These are phyloP conservation scores for Heterotis niloticus DNA, from an alignment of 2,113 vertebrate genomes.

Conservation along the genomic window DNA sequence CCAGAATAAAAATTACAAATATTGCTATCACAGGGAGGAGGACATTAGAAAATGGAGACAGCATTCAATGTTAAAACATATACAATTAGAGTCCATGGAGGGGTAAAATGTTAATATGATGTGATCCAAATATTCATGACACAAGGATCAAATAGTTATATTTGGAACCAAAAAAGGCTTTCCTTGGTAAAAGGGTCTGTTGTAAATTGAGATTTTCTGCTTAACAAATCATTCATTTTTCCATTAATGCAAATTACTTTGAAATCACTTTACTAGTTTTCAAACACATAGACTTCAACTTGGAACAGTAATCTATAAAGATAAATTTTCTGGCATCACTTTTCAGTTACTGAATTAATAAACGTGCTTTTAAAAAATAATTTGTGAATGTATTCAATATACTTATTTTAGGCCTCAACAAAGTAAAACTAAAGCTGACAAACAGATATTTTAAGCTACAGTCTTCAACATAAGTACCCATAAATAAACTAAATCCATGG, in stretches of 20 bases:
- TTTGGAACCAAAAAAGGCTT: background rate
- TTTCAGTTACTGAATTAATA: too few species aligned
- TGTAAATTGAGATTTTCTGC: too few species aligned
- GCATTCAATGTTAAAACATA: background rate
- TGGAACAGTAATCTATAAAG: background rate
- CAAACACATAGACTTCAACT: background rate
- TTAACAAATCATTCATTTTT: background rate
- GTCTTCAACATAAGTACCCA: too few species aligned
- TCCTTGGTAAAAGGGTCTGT: too few species aligned
- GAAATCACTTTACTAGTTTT: background rate
- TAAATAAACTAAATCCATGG: too few species aligned
- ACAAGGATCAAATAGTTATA: background rate
- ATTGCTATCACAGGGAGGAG: background rate
- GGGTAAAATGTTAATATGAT: background rate
- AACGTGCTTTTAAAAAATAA: too few species aligned
- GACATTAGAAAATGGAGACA: conserved; percentile 14
- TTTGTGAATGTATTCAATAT: too few species aligned
- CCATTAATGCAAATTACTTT: background rate
- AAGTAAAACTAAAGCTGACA: too few species aligned
- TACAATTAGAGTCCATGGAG: background rate
- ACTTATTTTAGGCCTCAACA: too few species aligned
- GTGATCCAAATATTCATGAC: conserved; percentile 15
- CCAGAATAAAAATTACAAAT: conserved; percentile 13
- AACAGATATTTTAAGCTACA: too few species aligned
- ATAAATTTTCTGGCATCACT: background rate